Evolutionary conservation across 2,797 vertebrate species (phyloP).

Genomic region (Rhinogobio ventralis): DNA sequence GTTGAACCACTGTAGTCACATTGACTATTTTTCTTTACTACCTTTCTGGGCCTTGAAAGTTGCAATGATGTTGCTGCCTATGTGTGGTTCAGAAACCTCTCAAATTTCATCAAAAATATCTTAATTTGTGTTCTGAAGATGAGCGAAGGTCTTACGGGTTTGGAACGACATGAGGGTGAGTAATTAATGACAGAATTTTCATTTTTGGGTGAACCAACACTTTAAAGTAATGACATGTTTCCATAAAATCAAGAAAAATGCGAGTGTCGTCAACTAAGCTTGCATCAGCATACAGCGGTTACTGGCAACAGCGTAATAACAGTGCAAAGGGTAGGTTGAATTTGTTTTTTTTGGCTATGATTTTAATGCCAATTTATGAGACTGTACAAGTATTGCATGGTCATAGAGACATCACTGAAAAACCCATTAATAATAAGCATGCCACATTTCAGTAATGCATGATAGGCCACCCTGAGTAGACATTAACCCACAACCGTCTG

Average conservation of each 20-base stretch:
- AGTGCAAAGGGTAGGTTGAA: slow-evolving; percentile 41
- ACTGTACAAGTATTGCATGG: slow-evolving; percentile 18
- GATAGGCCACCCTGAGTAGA: slow-evolving; percentile 43
- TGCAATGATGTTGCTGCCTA: no score
- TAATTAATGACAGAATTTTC: no score
- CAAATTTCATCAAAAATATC: no score
- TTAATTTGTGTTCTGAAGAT: no score
- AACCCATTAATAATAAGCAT: slow-evolving; percentile 46
- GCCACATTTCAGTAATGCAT: slow-evolving; percentile 52
- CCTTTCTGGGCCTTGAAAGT: no score
- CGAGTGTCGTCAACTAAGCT: slow-evolving; percentile 25
- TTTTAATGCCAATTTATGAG: slow-evolving; percentile 9
- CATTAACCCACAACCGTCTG: slow-evolving; percentile 68
- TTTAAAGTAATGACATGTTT: neutral
- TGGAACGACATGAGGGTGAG: no score
- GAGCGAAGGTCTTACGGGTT: no score
- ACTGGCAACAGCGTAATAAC: slow-evolving; percentile 27
- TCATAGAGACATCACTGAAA: slow-evolving; percentile 22
- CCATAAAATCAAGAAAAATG: slow-evolving; percentile 17
- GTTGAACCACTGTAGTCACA: no score
- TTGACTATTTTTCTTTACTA: no score
- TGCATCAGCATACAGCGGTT: slow-evolving; percentile 15
- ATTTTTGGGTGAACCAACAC: no score
- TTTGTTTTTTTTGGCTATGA: slow-evolving; percentile 31
- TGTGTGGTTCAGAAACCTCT: no score